Conservation (phyloP, 2,888 invertebrate genomes). For the Lymantria dispar region DNA sequence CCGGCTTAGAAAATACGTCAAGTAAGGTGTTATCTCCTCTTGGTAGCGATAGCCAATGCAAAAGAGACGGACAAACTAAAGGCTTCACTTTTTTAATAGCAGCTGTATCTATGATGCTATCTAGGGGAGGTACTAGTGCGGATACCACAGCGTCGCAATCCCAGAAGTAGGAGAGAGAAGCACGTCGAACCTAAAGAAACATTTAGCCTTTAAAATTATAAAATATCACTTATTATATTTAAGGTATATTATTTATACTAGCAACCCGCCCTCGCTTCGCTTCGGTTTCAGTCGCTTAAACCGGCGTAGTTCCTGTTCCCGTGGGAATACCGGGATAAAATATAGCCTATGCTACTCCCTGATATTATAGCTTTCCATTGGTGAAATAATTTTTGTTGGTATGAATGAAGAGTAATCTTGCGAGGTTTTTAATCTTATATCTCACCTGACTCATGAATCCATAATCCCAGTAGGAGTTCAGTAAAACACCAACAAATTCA, state of each 20-base stretch:
- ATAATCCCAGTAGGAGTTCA: slow-evolving; percentile 74
- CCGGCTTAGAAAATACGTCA: slow-evolving; percentile 70
- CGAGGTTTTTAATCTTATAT: not conserved
- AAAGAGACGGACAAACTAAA: slow-evolving; percentile 66
- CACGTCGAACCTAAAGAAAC: slow-evolving; percentile 58
- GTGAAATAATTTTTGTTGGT: too few relatives aligned
- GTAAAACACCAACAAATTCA: slow-evolving; percentile 61
- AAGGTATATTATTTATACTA: too few relatives aligned
- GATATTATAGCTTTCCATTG: too few relatives aligned
- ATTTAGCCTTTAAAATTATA: too few relatives aligned
- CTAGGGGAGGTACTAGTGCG: slow-evolving; percentile 54
- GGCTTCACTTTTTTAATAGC: slow-evolving; percentile 52
- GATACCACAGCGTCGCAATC: slow-evolving; percentile 66
- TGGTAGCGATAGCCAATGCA: slow-evolving; percentile 75
- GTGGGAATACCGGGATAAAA: too few relatives aligned
- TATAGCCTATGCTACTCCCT: too few relatives aligned
- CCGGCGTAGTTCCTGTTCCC: too few relatives aligned
- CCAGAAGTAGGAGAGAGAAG: slow-evolving; percentile 64
- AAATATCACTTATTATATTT: too few relatives aligned
- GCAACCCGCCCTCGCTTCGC: too few relatives aligned
- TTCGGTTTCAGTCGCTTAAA: too few relatives aligned
- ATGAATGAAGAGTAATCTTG: too few relatives aligned
- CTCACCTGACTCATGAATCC: slow-evolving; percentile 74
- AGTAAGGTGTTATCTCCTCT: slow-evolving; percentile 68
- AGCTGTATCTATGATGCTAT: slow-evolving; percentile 43